Base-by-base conservation (phyloP, 92 coral and sea anemone species). In the Metridium senile region DNA sequence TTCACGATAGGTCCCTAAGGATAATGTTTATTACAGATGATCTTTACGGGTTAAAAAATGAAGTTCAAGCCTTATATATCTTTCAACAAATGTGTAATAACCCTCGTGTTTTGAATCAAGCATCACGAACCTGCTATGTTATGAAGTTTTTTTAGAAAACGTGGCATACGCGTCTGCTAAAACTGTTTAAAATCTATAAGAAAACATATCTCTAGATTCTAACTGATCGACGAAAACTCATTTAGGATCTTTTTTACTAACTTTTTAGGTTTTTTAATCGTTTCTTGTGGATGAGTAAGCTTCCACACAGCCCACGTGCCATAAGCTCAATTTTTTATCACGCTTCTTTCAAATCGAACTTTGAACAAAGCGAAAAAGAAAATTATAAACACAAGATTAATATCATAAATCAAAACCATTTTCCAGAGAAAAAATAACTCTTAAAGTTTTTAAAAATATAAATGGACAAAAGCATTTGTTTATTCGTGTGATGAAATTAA, bases 121-220 rank as follows among this genome's bases (percentile, higher is more conserved):
- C 27, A 47, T n/a, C 13, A 52, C 62, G 4, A 30, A 63, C 69
- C 69, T 63, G 69, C 16, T 10, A 26, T 63, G 69, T 63, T 63
- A 39, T 63, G 39, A 63, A 16, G 59, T 54, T 54, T 30, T 58
- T 28, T 63, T 63, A 4, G 69, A 30, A 63, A 63, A 63, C 69
- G 69, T 63, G 69, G 69, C 69, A 63, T 4, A 3, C 26, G 1
- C 0, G 20, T 1, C n/a, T 19, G 33, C 6, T 21, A n/a, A n/a
- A n/a, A 30, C 16, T 9, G 18, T 75, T 22, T 20, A 33, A 47
- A 26, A 20, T 9, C 61, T 21, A 54, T 16, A 19, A 54, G 61
- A 16, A 54, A 54, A 39, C 49, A 39, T 39, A 39, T 4, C 49
- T 54, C n/a, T 9, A 20, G 17, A 19, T 54, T 54, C 4, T 2